Conservation (phyloP, 2,888 invertebrate genomes). For the Xylota segnis region DNA sequence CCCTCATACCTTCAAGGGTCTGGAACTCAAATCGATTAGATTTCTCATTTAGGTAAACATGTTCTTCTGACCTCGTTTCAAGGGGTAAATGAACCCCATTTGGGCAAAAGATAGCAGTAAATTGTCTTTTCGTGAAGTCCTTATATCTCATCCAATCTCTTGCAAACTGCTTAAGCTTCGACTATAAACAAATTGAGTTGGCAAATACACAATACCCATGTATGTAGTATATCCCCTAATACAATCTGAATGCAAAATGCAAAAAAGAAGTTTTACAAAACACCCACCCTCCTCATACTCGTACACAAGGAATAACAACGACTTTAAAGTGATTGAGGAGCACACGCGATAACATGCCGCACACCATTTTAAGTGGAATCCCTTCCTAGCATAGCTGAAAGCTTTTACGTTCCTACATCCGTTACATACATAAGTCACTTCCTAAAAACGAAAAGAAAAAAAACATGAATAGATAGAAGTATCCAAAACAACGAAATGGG, state of each 20-base stretch:
- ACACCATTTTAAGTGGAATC: slow-evolving; percentile 39
- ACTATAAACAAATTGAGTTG: slow-evolving; percentile 42
- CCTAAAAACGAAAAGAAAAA: neutral
- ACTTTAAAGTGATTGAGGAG: slow-evolving; percentile 52
- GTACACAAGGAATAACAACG: slow-evolving; percentile 5
- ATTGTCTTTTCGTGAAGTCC: slow-evolving; percentile 6
- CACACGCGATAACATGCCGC: slow-evolving; percentile 61
- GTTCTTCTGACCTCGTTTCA: slow-evolving; percentile 34
- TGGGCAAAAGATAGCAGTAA: slow-evolving; percentile 20
- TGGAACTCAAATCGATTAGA: slow-evolving; percentile 24
- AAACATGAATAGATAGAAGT: neutral
- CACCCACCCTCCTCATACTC: neutral
- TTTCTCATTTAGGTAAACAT: slow-evolving; percentile 11
- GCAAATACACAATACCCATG: slow-evolving; percentile 19
- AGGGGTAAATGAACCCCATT: slow-evolving; percentile 45
- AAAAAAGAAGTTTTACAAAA: neutral
- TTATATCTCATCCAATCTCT: neutral
- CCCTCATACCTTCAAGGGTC: neutral
- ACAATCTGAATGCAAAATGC: slow-evolving; percentile 17
- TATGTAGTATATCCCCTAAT: slow-evolving; percentile 23
- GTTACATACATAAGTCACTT: neutral
- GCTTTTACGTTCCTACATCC: slow-evolving; percentile 28
- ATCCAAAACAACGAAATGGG: slow-evolving; percentile 14
- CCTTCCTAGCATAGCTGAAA: neutral
- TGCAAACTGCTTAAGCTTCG: neutral